phyloP scores from a whole-genome alignment of 2,888 invertebrate genomes.

The Orthosia gracilis region DNA sequence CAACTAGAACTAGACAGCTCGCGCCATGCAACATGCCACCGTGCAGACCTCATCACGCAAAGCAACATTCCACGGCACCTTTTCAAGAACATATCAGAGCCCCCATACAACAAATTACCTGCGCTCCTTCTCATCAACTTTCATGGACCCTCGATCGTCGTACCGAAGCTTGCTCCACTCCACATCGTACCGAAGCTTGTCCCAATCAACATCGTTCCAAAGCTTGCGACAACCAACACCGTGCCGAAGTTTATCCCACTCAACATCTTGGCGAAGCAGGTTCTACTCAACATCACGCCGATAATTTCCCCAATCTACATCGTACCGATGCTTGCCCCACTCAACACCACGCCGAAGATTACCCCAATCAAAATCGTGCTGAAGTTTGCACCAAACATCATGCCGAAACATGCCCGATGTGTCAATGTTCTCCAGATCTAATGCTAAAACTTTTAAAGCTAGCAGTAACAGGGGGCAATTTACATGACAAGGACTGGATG shows the following conservation, averaged over 20 bases:
- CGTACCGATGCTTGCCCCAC: too few relatives aligned
- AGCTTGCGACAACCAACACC: too few relatives aligned
- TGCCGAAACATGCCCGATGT: not conserved
- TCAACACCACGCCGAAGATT: not conserved
- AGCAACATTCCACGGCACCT: not conserved
- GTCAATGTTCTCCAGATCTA: constrained; percentile 61
- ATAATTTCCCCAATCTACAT: too few relatives aligned
- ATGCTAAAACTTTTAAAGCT: constrained; percentile 45
- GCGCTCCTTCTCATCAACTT: not conserved
- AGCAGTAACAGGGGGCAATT: constrained; percentile 21
- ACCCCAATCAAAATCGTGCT: not conserved
- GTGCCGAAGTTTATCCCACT: not conserved
- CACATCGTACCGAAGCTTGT: not conserved
- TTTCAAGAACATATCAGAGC: not conserved
- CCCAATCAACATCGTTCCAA: not conserved
- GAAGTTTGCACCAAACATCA: not conserved
- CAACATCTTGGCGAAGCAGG: not conserved
- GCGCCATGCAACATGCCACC: not conserved
- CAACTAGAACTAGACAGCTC: not conserved
- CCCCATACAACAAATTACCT: not conserved
- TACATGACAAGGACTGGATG: not conserved
- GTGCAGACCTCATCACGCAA: not conserved
- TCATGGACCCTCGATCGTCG: not conserved
- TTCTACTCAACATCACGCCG: not conserved
- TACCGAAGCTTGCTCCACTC: not conserved